A percentile compares a stretch with the other conserved stretches of the same genome.
Conservation (phyloP, 2,888 invertebrate species). For the Caenorhabditis afra region DNA sequence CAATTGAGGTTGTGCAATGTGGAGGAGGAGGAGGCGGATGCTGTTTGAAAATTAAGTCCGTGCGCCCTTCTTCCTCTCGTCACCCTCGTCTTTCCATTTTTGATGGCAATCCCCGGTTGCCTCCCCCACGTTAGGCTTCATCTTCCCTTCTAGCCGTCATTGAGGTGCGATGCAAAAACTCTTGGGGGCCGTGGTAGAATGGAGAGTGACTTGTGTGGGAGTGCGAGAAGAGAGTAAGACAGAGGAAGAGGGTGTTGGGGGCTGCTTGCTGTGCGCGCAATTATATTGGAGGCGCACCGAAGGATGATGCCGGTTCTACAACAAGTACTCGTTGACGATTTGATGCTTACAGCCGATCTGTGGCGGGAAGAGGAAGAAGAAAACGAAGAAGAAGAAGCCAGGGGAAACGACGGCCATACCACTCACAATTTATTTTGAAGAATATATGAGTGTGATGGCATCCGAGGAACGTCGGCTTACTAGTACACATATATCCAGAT, state of each 20-base stretch:
- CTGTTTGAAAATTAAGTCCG: slow-evolving; percentile 54
- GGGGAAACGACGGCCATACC: slow-evolving; percentile 10
- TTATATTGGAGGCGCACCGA: slow-evolving; percentile 50
- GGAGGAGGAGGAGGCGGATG: slow-evolving; percentile 28
- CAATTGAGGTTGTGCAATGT: slow-evolving; percentile 55
- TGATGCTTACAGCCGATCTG: slow-evolving; percentile 60
- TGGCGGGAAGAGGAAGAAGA: slow-evolving; percentile 50
- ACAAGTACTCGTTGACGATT: slow-evolving; percentile 60
- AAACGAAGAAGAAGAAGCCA: slow-evolving; percentile 37
- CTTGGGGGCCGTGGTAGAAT: slow-evolving; percentile 24
- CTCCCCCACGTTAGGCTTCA: slow-evolving; percentile 7
- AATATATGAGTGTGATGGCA: slow-evolving; percentile 48
- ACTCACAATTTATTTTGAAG: slow-evolving; percentile 53
- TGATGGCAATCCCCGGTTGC: slow-evolving; percentile 15
- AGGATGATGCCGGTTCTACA: slow-evolving; percentile 61
- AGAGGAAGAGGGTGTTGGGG: neutral
- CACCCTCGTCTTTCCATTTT: slow-evolving; percentile 36
- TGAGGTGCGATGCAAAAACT: slow-evolving; percentile 57
- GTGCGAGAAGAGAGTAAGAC: slow-evolving; percentile 1
- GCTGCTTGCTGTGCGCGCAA: slow-evolving; percentile 40
- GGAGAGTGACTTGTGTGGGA: slow-evolving; percentile 54
- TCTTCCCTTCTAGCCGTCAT: slow-evolving; percentile 50
- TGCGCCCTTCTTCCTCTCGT: slow-evolving; percentile 13
- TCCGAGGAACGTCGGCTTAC: slow-evolving; percentile 48
- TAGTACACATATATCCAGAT: slow-evolving; percentile 34